A percentile compares a stretch with the other conserved stretches of the same genome.
Conservation (phyloP, 1,140 invertebrate species). For the Radopholus similis region DNA sequence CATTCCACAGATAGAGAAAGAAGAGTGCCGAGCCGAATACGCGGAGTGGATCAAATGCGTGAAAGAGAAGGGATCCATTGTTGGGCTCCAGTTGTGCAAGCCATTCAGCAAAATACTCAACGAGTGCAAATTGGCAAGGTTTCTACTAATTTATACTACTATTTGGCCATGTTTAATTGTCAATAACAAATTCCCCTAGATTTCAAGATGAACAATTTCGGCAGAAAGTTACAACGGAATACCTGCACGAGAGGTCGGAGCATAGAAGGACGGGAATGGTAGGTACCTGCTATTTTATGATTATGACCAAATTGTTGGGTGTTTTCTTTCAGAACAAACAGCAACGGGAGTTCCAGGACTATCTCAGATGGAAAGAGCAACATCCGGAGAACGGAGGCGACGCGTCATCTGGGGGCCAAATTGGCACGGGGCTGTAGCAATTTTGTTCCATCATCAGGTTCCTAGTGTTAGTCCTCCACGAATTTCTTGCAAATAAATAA, state of each 20-base stretch:
- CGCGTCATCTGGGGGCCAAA: neutral
- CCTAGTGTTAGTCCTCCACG: slow-evolving; percentile 3
- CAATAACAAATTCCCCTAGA: slow-evolving; percentile 26
- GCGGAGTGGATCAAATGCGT: slow-evolving; percentile 37
- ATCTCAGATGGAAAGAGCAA: slow-evolving; percentile 28
- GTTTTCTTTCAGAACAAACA: slow-evolving; percentile 16
- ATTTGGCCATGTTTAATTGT: neutral
- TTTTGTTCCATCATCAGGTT: neutral
- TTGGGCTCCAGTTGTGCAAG: slow-evolving; percentile 41
- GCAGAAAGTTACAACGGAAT: slow-evolving; percentile 48
- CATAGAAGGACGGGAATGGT: slow-evolving; percentile 30
- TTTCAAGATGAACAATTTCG: slow-evolving; percentile 52
- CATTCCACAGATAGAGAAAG: slow-evolving; percentile 37
- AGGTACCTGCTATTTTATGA: neutral
- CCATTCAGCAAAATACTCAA: slow-evolving; percentile 42
- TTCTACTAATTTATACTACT: neutral
- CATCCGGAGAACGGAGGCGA: neutral
- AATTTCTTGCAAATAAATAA: slow-evolving; percentile 11
- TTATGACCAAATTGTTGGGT: neutral
- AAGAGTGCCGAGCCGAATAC: slow-evolving; percentile 20
- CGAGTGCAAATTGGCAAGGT: slow-evolving; percentile 45
- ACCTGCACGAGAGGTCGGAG: slow-evolving; percentile 44
- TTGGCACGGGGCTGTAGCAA: neutral
- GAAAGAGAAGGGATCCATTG: slow-evolving; percentile 35
- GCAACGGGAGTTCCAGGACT: slow-evolving; percentile 25